Conservation (phyloP, 1,140 invertebrate genomes). For the Leptoteleia sp. region DNA sequence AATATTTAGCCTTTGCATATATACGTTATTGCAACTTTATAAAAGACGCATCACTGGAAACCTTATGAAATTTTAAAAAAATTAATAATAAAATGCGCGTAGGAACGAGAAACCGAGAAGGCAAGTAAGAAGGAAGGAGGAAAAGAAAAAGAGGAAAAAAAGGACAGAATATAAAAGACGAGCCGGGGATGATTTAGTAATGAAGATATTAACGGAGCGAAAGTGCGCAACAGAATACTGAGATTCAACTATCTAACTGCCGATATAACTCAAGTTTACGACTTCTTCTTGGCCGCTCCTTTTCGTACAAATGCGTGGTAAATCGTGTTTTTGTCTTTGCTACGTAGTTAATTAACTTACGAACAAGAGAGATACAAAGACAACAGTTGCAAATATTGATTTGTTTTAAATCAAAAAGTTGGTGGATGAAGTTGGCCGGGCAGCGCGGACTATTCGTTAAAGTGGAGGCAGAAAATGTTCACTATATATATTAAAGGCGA, state of each 20-base stretch:
- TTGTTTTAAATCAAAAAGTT: conserved; percentile 32
- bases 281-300: conserved; percentile 74
- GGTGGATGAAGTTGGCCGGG: not conserved
- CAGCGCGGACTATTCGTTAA: not conserved
- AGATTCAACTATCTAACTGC: conserved; percentile 81
- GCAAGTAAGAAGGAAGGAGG: conserved; percentile 27
- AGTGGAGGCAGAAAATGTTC: not conserved
- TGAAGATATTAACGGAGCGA: conserved; percentile 80
- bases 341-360: conserved; percentile 65
- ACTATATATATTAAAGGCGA: too few species aligned
- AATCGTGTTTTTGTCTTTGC: conserved; percentile 63
- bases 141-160: conserved; percentile 25
- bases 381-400: conserved; percentile 54
- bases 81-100: conserved; percentile 44
- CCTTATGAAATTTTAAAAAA: conserved; percentile 17
- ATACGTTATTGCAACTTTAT: too few species aligned
- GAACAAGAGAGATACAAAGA: conserved; percentile 36
- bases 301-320: conserved; percentile 68
- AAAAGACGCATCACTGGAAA: conserved; percentile 8
- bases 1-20: too few species aligned
- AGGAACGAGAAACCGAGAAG: conserved; percentile 38
- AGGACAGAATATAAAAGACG: conserved; percentile 67
- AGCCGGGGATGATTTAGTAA: conserved; percentile 79
- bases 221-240: conserved; percentile 79
- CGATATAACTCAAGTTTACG: conserved; percentile 80